Evolutionary conservation across 2,888 invertebrate genomes (phyloP), one percentile per base, ranked within the genome.

Genomic region (Cetonia aurata): DNA sequence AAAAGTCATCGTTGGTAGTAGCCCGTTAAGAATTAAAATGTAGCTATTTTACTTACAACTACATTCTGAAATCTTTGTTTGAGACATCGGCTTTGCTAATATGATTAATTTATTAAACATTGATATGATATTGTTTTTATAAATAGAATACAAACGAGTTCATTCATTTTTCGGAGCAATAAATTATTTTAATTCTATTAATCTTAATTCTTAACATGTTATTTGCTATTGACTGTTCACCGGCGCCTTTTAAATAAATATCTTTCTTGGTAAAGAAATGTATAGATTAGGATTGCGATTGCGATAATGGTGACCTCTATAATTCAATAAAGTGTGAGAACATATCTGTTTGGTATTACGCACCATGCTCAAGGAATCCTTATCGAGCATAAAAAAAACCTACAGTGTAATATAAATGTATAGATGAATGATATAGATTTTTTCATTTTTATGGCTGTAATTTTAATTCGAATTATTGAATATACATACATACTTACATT

Each of bases 181-280:
- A 15, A 50, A 50, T 19, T 50, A 19, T 15, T 19, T 50, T 50
- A 50, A 17, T 17, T 50, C 19, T 19, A 50, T 50, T 15, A 50
- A 50, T 50, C 17, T 13, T 50, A 50, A 50, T 50, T 15, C 13
- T 50, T 62, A 62, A 31, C 15, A 31, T 15, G 37, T 13, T 62
- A 62, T 62, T 48, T 62, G 33, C 48, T 48, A 50, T 48, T 48
- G 46, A 25, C 60, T 46, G 25, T 62, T 48, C 48, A 72, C 55
- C 70, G 55, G 67, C 67, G 67, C 55, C 67, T 67, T 67, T 67
- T 55, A 67, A 67, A 55, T 31, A 67, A 67, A 67, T 46, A 67
- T 67, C 55, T 69, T 69, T 69, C 60, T 69, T 69, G 25, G 60
- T 60, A 59, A 60, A 69, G 59, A 69, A 69, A 60, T 60, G 4